Evolutionary conservation across 2,797 vertebrate genomes (phyloP).

Genomic region (Lacerta agilis): DNA sequence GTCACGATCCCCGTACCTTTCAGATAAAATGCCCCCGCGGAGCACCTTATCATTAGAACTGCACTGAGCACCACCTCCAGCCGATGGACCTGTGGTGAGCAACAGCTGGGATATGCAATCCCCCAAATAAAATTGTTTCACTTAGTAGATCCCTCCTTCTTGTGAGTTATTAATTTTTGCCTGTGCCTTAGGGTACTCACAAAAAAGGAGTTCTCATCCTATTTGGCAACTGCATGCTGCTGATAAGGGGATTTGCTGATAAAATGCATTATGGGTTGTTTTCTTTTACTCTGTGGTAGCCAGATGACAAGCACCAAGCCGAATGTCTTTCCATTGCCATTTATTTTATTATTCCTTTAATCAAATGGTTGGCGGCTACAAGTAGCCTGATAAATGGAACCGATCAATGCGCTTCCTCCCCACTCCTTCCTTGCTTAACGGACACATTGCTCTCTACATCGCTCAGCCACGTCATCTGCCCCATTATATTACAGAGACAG

Average conservation of each 20-base stretch:
- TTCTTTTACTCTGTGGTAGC: constrained; percentile 2
- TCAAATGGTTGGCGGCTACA: constrained; percentile 58
- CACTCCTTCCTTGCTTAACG: constrained; percentile 25
- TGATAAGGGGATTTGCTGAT: rapidly evolving
- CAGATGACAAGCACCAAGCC: neutral
- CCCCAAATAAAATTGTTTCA: constrained; percentile 13
- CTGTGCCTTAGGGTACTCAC: constrained; percentile 10
- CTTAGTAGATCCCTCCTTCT: constrained; percentile 4
- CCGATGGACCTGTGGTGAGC: neutral
- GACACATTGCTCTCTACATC: constrained; percentile 30
- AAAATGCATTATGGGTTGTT: constrained; percentile 8
- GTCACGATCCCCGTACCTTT: neutral
- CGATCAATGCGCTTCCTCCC: constrained; percentile 22
- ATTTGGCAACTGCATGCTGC: constrained; percentile 8
- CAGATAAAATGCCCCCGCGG: neutral
- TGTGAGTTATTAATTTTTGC: constrained; percentile 39
- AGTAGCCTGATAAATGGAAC: constrained; percentile 64
- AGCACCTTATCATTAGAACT: constrained; percentile 18
- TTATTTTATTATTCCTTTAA: constrained; percentile 61
- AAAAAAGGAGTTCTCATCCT: constrained; percentile 16
- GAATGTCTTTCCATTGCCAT: constrained; percentile 39
- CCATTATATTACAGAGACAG: constrained; percentile 47
- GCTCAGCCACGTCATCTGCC: constrained; percentile 41
- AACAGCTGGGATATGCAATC: neutral
- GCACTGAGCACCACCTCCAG: neutral